Percentiles rank a stretch among this genome's conserved stretches.
Evolutionary conservation across 2,888 invertebrate genomes (phyloP).

Genomic region (Eupithecia inturbata): DNA sequence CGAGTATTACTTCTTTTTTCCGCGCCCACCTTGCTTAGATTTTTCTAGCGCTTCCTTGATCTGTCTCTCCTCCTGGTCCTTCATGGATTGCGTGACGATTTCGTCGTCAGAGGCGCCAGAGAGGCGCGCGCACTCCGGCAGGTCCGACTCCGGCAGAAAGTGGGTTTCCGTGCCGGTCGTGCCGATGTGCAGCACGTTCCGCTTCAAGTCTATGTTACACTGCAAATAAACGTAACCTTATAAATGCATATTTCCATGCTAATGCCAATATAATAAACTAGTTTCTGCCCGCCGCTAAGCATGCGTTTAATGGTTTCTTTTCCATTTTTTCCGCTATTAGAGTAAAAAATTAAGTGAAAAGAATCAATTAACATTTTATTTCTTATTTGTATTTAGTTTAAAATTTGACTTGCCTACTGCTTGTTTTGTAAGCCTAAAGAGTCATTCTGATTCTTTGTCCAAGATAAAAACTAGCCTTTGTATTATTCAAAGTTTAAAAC

Average conservation of each 20-base stretch:
- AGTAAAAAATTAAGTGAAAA: not conserved
- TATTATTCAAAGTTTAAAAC: no score
- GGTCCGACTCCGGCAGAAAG: conserved; percentile 90
- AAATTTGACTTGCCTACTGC: not conserved
- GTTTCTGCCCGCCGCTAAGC: not conserved
- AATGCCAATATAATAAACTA: not conserved
- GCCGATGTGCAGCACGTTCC: conserved; percentile 94
- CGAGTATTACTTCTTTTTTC: conserved; percentile 62
- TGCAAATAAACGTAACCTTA: conserved; percentile 55
- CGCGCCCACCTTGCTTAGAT: conserved; percentile 85
- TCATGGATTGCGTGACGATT: conserved; percentile 70
- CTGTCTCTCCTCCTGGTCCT: conserved; percentile 87
- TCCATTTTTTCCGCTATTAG: no score
- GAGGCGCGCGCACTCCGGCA: conserved; percentile 90
- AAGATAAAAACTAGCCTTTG: no score
- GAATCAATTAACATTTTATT: not conserved
- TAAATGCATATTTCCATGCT: not conserved
- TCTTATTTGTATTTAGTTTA: not conserved
- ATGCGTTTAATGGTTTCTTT: not conserved
- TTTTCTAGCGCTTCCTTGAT: conserved; percentile 89
- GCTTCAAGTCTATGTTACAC: conserved; percentile 96
- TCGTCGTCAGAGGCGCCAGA: conserved; percentile 88
- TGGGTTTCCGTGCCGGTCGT: conserved; percentile 96
- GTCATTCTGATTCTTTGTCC: no score
- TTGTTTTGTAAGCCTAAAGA: not conserved